Conservation (phyloP, 2,797 vertebrate species). For the Eospalax fontanierii region DNA sequence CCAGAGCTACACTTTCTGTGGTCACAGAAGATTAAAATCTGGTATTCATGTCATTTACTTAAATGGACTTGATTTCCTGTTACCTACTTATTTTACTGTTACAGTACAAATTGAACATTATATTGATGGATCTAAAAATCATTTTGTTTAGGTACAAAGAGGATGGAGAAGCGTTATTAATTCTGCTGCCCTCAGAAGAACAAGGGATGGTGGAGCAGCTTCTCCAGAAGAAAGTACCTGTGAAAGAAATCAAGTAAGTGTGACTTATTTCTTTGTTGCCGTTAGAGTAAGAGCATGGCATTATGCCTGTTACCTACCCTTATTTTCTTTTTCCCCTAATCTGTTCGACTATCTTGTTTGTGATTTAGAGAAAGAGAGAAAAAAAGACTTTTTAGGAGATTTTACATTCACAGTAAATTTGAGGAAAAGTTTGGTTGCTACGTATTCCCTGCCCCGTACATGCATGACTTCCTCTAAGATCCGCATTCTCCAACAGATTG, state of each 20-base stretch:
- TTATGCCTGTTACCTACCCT: not conserved
- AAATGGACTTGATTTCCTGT: constrained; percentile 38
- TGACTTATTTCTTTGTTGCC: constrained; percentile 33
- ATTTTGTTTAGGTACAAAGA: constrained; percentile 94
- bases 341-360: not conserved
- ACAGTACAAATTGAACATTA: constrained; percentile 61
- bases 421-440: not conserved
- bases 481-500: not conserved
- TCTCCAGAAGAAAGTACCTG: constrained; percentile 96
- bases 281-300: not conserved
- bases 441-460: not conserved
- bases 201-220: constrained; percentile 94
- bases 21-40: constrained; percentile 41
- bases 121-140: constrained; percentile 29
- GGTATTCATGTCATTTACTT: constrained; percentile 47
- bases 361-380: not conserved
- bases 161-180: constrained; percentile 96
- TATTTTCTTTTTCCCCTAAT: not conserved
- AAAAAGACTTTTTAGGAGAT: not conserved
- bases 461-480: not conserved
- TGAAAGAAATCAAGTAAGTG: constrained; percentile 96
- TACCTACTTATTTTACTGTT: not conserved
- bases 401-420: not conserved
- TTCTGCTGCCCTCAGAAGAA: constrained; percentile 96
- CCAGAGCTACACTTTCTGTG: constrained; percentile 13